Base-by-base conservation (phyloP, 2,888 invertebrate genomes). In the Syrista parreyssii region DNA sequence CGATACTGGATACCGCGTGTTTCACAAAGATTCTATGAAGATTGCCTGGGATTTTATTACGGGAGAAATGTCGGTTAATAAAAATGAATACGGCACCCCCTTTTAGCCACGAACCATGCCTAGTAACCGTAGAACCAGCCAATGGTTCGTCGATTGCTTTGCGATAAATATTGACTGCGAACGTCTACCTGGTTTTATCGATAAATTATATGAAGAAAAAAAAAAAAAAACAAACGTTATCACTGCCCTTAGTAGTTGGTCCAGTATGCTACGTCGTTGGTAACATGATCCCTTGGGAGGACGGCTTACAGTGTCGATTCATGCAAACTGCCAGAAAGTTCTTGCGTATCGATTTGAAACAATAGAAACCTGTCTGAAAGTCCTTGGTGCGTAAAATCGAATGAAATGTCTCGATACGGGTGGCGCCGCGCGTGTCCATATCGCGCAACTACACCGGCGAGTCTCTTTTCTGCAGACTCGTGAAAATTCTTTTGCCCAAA, bases 21-120 rank as follows among this genome's bases (percentile, higher is more conserved):
- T 89, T 90, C 90, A 88, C 90, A 90, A 91, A 91, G 91, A 91
- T 91, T 91, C 90, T 90, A 91, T 90, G 91, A 91, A 91, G 91
- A 91, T 91, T 91, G 91, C 89, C 87, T 87, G 86, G 88, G 88
- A 89, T 91, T 91, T 91, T 91, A 91, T 91, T 90, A 90, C 89
- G 88, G 88, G 87, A 89, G 90, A 91, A 91, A 91, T 89, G 91
- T 90, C 89, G 91, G 91, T 91, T 91, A 91, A 91, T 91, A 91
- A 91, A 91, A 91, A 91, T 91, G 90, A 91, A 91, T 90, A 89
- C 85, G 84, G 75, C 74, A n/a, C 36, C 30, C 74, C 40, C 55
- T 23, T 55, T 55, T 55, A 55, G 23, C 55, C 55, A 2, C 55
- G 55, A 55, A 55, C 55, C 55, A 55, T 55, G 23, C 23, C 6